Percentiles rank a stretch among this genome's conserved stretches.
phyloP scores from a whole-genome alignment of 1,140 invertebrate species.

The Globodera ellingtonae region DNA sequence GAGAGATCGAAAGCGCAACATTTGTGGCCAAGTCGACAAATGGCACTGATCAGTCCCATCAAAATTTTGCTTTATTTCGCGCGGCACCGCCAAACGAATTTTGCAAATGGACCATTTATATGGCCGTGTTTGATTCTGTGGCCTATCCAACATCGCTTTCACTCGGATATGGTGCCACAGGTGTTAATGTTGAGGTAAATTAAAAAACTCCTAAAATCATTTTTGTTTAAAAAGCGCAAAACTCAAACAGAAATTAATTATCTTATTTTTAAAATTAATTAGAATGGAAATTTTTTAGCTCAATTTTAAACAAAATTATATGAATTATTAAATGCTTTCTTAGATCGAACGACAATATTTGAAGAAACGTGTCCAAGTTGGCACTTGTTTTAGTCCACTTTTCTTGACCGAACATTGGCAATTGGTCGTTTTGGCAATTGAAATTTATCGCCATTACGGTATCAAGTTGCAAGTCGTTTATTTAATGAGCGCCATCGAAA shows the following conservation, averaged over 20 bases:
- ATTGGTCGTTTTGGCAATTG: constrained; percentile 45
- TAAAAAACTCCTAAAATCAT: not conserved
- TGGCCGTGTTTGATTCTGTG: not conserved
- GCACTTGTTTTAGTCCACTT: constrained; percentile 54
- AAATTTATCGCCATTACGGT: constrained; percentile 41
- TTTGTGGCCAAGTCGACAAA: not conserved
- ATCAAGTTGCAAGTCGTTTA: constrained; percentile 55
- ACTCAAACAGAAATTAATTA: too few relatives aligned
- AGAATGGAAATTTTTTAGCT: too few relatives aligned
- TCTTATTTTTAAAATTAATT: too few relatives aligned
- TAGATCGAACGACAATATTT: constrained; percentile 30
- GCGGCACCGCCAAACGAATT: not conserved
- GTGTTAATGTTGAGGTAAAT: not conserved
- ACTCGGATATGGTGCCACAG: not conserved
- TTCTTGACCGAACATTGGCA: constrained; percentile 59
- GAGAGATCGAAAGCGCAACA: not conserved
- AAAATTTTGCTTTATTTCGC: not conserved
- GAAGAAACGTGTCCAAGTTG: constrained; percentile 38
- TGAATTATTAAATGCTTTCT: not conserved
- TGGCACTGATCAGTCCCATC: not conserved
- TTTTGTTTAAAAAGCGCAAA: too few relatives aligned
- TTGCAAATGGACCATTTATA: constrained; percentile 3
- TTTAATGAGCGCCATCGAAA: constrained; percentile 50
- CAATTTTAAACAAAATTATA: too few relatives aligned
- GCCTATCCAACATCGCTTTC: not conserved